Evolutionary conservation across 2,888 invertebrate genomes (phyloP), one percentile per base, ranked within the genome.

Genomic region (Schrankia costaestrigalis): DNA sequence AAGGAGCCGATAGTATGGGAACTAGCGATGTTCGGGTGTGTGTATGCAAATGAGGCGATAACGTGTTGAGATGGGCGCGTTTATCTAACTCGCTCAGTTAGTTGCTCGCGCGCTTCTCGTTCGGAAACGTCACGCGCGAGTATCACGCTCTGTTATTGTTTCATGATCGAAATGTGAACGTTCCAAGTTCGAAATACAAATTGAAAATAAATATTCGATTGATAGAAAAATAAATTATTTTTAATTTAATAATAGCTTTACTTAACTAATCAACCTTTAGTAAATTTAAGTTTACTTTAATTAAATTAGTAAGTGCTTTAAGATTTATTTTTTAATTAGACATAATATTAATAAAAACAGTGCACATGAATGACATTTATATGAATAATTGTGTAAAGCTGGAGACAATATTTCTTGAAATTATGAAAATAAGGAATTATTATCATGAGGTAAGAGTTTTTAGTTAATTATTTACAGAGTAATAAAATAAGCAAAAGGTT

Each of bases 11-110:
- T 61, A 56, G 72, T 78, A 81, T 84, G 84, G 81, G 81, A 84
- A 57, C 54, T 56, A 37, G 50, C 46, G 47, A 42, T 41, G 59
- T 71, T 67, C 64, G 66, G 66, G 68, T 64, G 60, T 64, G 69
- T n/a, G n/a, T 81, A 85, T 85, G 84, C 61, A 78, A 85, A 86
- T 86, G 71, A 68, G 60, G 54, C 78, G 85, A 86, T 85, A 85
- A 83, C 70, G 72, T 67, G 64, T 39, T 44, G 68, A 58, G 64
- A 64, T 63, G 70, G 65, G 59, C 49, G 63, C 65, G 73, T 69
- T 81, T 83, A 81, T 80, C 78, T 78, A 64, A 56, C 51, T 56
- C 44, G 48, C 60, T 54, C 62, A 62, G 72, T 73, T 82, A 86
- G 86, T 87, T 71, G 79, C 71, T 70, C 77, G 81, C 84, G 84